Percentiles rank a stretch among this genome's conserved stretches.
phyloP scores from a whole-genome alignment of 2,797 vertebrate species.

The Sternotherus odoratus region DNA sequence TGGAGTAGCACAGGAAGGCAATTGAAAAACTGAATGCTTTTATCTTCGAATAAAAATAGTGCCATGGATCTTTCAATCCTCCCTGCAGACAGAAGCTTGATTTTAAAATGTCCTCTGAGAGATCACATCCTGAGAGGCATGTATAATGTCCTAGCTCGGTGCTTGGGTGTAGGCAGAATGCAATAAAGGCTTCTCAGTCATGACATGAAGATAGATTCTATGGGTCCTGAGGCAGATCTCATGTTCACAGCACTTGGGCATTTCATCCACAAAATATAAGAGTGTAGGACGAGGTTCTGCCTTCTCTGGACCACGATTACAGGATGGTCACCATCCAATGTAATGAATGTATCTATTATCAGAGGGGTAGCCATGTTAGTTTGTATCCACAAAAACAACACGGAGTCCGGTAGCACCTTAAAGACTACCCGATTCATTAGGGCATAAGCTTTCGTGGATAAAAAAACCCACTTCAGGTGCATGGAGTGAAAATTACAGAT shows the following conservation, averaged over 20 bases:
- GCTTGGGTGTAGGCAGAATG: constrained; percentile 63
- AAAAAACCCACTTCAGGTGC: too few species aligned
- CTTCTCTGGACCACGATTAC: not conserved
- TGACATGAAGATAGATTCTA: constrained; percentile 1
- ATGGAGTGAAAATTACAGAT: too few species aligned
- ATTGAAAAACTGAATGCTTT: constrained; percentile 57
- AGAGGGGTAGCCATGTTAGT: not conserved
- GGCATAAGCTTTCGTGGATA: too few species aligned
- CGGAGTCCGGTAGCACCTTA: too few species aligned
- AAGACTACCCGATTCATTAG: too few species aligned
- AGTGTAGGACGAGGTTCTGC: not conserved
- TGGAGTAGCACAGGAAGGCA: constrained; percentile 56
- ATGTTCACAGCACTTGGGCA: not conserved
- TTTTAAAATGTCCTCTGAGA: constrained; percentile 70
- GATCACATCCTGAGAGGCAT: constrained; percentile 57
- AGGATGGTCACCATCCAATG: not conserved
- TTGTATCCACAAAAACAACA: too few species aligned
- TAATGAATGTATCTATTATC: not conserved
- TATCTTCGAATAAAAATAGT: constrained; percentile 73
- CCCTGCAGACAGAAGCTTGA: constrained; percentile 59
- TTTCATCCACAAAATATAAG: not conserved
- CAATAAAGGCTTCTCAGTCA: constrained; percentile 62
- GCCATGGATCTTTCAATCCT: constrained; percentile 60
- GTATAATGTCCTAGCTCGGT: constrained; percentile 52
- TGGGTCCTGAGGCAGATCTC: not conserved